Evolutionary conservation across 1,140 invertebrate species (phyloP).

Genomic region (Drosophila sucinea): DNA sequence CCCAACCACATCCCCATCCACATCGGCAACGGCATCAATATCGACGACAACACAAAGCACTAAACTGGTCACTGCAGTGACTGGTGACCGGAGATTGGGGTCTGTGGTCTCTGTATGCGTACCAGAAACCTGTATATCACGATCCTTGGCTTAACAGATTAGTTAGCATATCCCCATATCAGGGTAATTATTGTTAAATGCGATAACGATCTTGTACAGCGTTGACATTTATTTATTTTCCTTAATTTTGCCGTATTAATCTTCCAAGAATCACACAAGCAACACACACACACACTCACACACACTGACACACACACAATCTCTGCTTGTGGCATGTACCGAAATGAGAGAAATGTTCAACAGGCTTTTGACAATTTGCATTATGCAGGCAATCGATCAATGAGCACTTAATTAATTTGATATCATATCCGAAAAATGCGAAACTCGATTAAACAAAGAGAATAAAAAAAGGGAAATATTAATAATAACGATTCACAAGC

Average conservation of each 20-base stretch:
- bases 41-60: constrained; percentile 72
- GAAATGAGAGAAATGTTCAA: constrained; percentile 20
- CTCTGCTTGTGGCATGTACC: constrained; percentile 55
- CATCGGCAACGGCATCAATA: constrained; percentile 13
- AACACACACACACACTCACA: not conserved
- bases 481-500: not conserved
- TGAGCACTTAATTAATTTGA: constrained; percentile 49
- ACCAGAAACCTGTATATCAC: constrained; percentile 19
- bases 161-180: constrained; percentile 83
- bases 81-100: constrained; percentile 18
- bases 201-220: constrained; percentile 83
- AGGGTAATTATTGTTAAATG: constrained; percentile 83
- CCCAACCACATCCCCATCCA: constrained; percentile 38
- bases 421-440: constrained; percentile 36
- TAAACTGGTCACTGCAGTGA: constrained; percentile 66
- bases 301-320: constrained; percentile 10
- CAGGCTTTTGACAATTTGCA: constrained; percentile 72
- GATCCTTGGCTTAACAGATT: constrained; percentile 78
- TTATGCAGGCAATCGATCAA: constrained; percentile 70
- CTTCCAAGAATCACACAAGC: constrained; percentile 76
- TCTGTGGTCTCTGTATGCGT: not conserved
- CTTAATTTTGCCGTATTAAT: constrained; percentile 83
- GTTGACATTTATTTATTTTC: constrained; percentile 83
- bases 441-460: constrained; percentile 71
- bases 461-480: constrained; percentile 17